Evolutionary conservation across 2,113 vertebrate genomes (phyloP).

Genomic region (Papio anubis): DNA sequence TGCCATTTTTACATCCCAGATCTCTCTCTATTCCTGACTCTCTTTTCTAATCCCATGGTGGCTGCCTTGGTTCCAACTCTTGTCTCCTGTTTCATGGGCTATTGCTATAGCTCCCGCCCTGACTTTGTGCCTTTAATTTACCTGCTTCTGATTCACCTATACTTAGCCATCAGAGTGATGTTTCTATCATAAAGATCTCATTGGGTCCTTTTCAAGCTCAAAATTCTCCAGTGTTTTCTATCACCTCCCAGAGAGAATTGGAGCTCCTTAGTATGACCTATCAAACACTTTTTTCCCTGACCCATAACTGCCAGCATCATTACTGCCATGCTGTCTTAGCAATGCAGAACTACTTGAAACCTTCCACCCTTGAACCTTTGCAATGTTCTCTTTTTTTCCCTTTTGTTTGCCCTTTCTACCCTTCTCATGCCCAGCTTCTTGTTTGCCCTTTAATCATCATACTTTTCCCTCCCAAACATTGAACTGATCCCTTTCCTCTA

Average conservation of each 20-base stretch:
- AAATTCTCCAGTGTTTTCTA: background rate
- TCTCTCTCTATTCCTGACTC: background rate
- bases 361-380: background rate
- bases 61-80: background rate
- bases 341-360: background rate
- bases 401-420: background rate
- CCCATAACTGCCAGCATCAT: background rate
- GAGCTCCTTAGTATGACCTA: background rate
- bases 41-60: background rate
- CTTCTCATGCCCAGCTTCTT: background rate
- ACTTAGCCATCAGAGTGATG: background rate
- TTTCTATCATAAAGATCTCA: constrained; percentile 4
- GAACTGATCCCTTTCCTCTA: background rate
- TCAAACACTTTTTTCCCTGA: background rate
- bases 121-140: background rate
- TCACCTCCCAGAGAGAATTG: background rate
- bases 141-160: background rate
- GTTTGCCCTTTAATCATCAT: background rate
- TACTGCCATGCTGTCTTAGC: background rate
- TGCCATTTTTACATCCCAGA: background rate
- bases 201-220: background rate
- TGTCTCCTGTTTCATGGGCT: background rate
- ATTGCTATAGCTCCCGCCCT: background rate
- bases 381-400: background rate
- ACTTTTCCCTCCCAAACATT: background rate